Evolutionary conservation across 2,113 vertebrate genomes (phyloP).

Genomic region (Charina bottae): DNA sequence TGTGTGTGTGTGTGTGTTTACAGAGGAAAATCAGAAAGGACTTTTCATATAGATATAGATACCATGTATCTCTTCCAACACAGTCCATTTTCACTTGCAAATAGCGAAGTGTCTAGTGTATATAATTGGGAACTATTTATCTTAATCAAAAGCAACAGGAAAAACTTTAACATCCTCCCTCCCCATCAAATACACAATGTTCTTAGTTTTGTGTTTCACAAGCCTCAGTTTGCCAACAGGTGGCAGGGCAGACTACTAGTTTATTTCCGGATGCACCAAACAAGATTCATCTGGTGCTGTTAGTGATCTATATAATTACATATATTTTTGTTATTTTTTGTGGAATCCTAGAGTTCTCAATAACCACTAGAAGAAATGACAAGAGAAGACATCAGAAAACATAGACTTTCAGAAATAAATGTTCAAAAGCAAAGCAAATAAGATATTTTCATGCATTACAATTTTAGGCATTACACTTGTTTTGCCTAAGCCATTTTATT

Average conservation of each 20-base stretch:
- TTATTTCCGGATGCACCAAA: not conserved
- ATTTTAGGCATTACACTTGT: not conserved
- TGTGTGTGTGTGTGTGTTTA: not conserved
- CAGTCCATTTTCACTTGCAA: not conserved
- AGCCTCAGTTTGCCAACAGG: not conserved
- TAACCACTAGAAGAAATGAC: not conserved
- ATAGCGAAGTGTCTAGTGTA: not conserved
- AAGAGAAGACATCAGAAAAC: not conserved
- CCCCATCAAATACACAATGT: not conserved
- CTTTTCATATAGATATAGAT: not conserved
- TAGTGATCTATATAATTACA: not conserved
- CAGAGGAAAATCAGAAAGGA: not conserved
- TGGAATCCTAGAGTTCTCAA: not conserved
- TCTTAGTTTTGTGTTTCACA: not conserved
- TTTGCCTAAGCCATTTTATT: not conserved
- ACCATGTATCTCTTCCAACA: not conserved
- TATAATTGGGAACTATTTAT: not conserved
- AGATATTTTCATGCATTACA: not conserved
- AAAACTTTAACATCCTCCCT: not conserved
- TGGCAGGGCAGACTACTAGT: constrained; percentile 1
- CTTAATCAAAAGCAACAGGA: not conserved
- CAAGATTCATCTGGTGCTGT: not conserved
- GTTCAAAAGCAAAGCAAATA: not conserved
- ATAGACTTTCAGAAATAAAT: not conserved
- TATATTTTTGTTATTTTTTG: not conserved